Conservation (phyloP, 2,113 vertebrate genomes). For the Ahaetulla prasina region DNA sequence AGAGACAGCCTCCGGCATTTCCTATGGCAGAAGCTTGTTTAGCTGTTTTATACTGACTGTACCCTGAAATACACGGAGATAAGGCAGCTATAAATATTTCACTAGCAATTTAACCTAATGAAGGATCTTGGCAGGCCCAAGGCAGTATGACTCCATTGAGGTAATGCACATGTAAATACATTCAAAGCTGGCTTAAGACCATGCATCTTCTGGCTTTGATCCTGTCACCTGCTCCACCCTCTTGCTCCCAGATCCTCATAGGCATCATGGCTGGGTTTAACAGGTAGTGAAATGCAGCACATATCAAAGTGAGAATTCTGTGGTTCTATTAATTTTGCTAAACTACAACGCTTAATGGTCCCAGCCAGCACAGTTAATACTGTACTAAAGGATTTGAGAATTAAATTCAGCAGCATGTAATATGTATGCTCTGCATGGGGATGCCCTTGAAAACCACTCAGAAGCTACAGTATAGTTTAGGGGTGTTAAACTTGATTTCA, state of each 20-base stretch:
- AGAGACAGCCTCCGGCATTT: neutral
- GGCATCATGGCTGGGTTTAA: neutral
- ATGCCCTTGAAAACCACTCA: neutral
- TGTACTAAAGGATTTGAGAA: neutral
- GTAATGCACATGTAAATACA: neutral
- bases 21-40: neutral
- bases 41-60: neutral
- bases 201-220: neutral
- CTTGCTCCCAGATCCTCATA: neutral
- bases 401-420: neutral
- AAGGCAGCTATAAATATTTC: neutral
- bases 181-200: neutral
- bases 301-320: neutral
- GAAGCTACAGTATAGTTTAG: neutral
- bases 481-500: too few species aligned
- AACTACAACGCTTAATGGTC: neutral
- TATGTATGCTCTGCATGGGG: neutral
- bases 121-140: neutral
- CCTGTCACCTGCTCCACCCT: neutral
- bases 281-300: neutral
- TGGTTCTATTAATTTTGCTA: neutral
- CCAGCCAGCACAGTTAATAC: neutral
- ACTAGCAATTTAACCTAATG: neutral
- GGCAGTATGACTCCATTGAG: neutral
- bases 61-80: neutral